Evolutionary conservation across 2,113 vertebrate species (phyloP).

Genomic region (Prinia subflava): DNA sequence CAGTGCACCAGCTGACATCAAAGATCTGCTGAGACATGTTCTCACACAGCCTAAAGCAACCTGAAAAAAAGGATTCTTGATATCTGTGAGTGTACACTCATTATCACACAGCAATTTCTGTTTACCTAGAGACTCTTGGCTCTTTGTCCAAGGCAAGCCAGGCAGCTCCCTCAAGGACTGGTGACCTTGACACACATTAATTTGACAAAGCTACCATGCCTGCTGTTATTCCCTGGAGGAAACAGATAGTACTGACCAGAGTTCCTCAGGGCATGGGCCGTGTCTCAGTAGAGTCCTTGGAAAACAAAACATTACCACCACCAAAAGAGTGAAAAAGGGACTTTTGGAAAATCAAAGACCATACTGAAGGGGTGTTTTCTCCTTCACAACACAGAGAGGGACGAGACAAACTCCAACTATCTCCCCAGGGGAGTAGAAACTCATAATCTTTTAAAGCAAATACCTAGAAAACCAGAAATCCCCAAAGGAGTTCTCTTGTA

Average conservation of each 20-base stretch:
- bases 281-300: neutral
- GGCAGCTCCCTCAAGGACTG: neutral
- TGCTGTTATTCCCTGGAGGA: neutral
- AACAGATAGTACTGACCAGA: neutral
- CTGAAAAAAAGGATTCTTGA: neutral
- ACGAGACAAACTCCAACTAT: neutral
- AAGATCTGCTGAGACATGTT: neutral
- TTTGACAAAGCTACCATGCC: neutral
- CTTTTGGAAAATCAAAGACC: neutral
- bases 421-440: neutral
- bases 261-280: neutral
- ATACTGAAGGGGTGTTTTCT: neutral
- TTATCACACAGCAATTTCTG: neutral
- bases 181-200: neutral
- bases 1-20: neutral
- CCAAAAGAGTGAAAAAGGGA: neutral
- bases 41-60: neutral
- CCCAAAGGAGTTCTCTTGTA: neutral
- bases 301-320: neutral
- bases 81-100: neutral
- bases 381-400: neutral
- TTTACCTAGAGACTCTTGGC: neutral
- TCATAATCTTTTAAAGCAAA: neutral
- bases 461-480: neutral
- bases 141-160: neutral